Evolutionary conservation across 1,140 invertebrate species (phyloP), one percentile per base, ranked within the genome.

Genomic region (Cotesia typhae): DNA sequence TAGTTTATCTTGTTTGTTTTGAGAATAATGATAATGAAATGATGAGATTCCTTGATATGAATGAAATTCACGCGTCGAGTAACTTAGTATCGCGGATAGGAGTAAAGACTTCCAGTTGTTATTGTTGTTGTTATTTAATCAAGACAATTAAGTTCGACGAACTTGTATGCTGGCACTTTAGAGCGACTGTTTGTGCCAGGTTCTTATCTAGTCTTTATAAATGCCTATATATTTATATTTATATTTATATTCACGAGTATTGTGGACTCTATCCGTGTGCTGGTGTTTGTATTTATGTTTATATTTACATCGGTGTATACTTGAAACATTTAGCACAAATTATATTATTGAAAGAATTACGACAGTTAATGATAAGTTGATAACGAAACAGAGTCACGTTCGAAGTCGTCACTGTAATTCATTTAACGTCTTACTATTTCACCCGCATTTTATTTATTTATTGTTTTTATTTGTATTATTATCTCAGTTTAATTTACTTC

Each of bases 81-180:
- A 68, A 68, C 17, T 57, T 68, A 28, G 41, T 28, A n/a, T 9
- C 5, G n/a, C 28, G 9, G 5, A 35, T 41, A 28, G 61, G 41
- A 47, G 20, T 37, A 12, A 37, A 63, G 60, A 10, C 37, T 51
- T 65, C 63, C 63, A 65, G 63, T 51, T 55, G 41, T 47, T 47
- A 47, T 47, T 47, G 41, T 47, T 7, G 41, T 47, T 10, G n/a
- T 69, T 59, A 69, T 69, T 55, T 37, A 69, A 59, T 60, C 38
- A 69, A 59, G 67, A 61, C 67, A 69, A 59, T 69, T 37, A 60
- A 69, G 67, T 61, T 69, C 53, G 67, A 69, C 36, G 67, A 69
- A 69, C 55, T 69, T 55, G n/a, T 36, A 10, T 3, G 20, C 36
- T 36, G 28, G 5, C n/a, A 55, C n/a, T 36, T 60, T 69, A 12